Evolutionary conservation across 2,113 vertebrate species (phyloP), one percentile per base, ranked within the genome.

Genomic region (Sceloporus undulatus): DNA sequence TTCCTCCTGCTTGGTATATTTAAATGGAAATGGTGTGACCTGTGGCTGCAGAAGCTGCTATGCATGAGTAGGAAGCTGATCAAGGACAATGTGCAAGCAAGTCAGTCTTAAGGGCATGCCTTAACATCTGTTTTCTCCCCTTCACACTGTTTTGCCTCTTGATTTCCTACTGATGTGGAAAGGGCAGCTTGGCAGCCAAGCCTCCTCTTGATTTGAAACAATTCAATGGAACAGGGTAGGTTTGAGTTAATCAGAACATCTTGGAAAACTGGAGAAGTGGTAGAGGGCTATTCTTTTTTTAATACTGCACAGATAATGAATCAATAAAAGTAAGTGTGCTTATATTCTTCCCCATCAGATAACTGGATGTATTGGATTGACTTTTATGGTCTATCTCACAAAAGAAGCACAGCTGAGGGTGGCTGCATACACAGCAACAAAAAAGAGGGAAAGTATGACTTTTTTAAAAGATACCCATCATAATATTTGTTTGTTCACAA

Each of bases 1-100:
- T 62, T 25, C 2, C 29, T 94, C 95, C 88, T 87, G 52, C 92
- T 87, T 93, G 92, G 89, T 90, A 77, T 85, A 94, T 97, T 95
- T 95, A 96, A 94, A 95, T 95, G 91, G 95, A 95, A 96, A 94
- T 93, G 89, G 94, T 92, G 91, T 95, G 79, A 93, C 93, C 95
- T 54, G 42, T 68, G 65, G 92, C 91, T 91, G 4, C 86, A 87
- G 74, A 87, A 56, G 90, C 93, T 94, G 90, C 29, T 27, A 92
- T 86, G 90, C 92, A 87, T 87, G 92, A 95, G 80, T 87, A 96
- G 73, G 76, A 71, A 87, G 79, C 87, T 93, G 95, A 92, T 70
- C 88, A 92, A 96, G 89, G 90, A 92, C 77, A 89, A 91, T 48
- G 66, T 86, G 94, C 87, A 92, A 91, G 38, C 76, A 89, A 95